A percentile compares a stretch with the other conserved stretches of the same genome.
Evolutionary conservation across 2,797 vertebrate species (phyloP).

Genomic region (Manis pentadactyla): DNA sequence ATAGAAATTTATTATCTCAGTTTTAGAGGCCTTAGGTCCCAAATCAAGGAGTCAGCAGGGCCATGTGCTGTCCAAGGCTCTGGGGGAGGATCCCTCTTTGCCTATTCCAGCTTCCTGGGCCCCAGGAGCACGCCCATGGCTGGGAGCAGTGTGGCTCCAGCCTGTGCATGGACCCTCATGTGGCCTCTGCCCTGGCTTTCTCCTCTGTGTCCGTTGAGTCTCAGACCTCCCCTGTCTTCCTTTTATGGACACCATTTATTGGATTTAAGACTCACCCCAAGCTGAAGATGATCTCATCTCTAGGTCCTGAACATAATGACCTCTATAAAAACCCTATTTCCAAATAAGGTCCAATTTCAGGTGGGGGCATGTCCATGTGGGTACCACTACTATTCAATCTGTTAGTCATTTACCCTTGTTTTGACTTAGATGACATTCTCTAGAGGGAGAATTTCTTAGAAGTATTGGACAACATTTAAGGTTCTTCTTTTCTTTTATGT

Average conservation of each 20-base stretch:
- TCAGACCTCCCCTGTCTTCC: not conserved
- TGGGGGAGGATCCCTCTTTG: not conserved
- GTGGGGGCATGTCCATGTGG: not conserved
- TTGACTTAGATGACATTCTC: not conserved
- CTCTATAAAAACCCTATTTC: not conserved
- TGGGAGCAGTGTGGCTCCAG: fast-evolving
- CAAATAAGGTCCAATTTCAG: not conserved
- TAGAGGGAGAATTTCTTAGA: not conserved
- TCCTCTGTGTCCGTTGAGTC: too few relatives aligned
- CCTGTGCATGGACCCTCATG: not conserved
- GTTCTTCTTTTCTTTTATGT: not conserved
- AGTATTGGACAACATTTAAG: not conserved
- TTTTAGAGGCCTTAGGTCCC: not conserved
- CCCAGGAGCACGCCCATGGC: fast-evolving
- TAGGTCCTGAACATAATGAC: not conserved
- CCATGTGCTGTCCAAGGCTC: not conserved
- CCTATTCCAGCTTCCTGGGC: not conserved
- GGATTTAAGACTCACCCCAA: not conserved
- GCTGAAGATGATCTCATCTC: not conserved
- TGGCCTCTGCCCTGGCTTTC: not conserved
- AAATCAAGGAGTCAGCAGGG: not conserved
- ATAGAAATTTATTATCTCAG: not conserved
- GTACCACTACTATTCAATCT: not conserved
- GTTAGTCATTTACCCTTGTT: not conserved
- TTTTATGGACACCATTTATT: not conserved